A percentile compares a stretch with the other conserved stretches of the same genome.
These are phyloP conservation scores for Poeciliopsis infans DNA, from an alignment of 2,797 vertebrate genomes.

Conservation along the genomic window DNA sequence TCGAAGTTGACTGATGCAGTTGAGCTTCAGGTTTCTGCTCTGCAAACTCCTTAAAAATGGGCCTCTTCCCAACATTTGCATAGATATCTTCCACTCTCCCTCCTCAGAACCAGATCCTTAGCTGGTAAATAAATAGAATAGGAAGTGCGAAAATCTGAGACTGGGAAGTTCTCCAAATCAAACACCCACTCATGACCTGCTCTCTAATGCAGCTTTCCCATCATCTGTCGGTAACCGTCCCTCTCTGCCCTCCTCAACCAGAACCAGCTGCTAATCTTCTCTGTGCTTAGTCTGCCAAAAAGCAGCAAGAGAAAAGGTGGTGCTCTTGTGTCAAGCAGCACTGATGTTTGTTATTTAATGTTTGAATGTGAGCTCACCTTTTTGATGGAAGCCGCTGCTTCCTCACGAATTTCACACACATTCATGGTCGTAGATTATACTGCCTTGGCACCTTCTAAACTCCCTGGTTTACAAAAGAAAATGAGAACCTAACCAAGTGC, in stretches of 20 bases:
- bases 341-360: constrained; percentile 1
- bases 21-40: not conserved
- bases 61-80: constrained; percentile 27
- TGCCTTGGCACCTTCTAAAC: constrained; percentile 50
- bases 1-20: not conserved
- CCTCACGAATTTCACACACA: constrained; percentile 68
- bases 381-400: constrained; percentile 50
- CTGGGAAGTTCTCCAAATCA: constrained; percentile 40
- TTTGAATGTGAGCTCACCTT: constrained; percentile 28
- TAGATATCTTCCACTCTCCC: constrained; percentile 12
- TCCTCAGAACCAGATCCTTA: constrained; percentile 15
- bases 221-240: constrained; percentile 12
- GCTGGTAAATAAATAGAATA: constrained; percentile 14
- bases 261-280: constrained; percentile 24
- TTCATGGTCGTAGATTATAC: constrained; percentile 60
- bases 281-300: constrained; percentile 8
- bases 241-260: constrained; percentile 19
- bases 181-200: constrained; percentile 58
- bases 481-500: constrained; percentile 27
- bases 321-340: constrained; percentile 3
- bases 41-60: constrained; percentile 26
- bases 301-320: constrained; percentile 2
- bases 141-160: constrained; percentile 33
- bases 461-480: constrained; percentile 51
- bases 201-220: constrained; percentile 40